Evolutionary conservation across 2,888 invertebrate genomes (phyloP).

Genomic region (Opisthograptis luteolata): DNA sequence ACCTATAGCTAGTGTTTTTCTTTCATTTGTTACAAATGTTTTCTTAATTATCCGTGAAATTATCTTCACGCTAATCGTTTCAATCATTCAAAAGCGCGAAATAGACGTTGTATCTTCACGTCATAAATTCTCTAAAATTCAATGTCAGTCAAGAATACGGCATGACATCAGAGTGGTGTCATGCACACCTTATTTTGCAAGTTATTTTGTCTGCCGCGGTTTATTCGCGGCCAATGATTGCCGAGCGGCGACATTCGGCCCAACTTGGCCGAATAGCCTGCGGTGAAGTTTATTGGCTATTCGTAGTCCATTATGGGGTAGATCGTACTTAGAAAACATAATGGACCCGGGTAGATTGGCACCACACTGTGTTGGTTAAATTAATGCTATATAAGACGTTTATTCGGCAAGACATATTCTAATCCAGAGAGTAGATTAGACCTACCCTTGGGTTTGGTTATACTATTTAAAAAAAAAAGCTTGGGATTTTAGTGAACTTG

Average conservation of each 20-base stretch:
- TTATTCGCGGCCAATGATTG: slow-evolving; percentile 12
- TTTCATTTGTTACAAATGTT: no score
- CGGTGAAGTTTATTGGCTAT: slow-evolving; percentile 8
- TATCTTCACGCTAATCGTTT: background rate
- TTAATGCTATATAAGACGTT: background rate
- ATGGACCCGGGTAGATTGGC: background rate
- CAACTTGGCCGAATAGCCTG: background rate
- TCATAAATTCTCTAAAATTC: slow-evolving; percentile 2
- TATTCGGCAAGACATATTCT: no score
- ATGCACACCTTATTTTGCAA: slow-evolving; percentile 21
- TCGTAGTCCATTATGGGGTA: background rate
- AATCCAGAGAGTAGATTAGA: no score
- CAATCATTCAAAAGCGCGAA: background rate
- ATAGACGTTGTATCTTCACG: slow-evolving; percentile 6
- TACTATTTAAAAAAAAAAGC: no score
- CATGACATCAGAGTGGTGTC: slow-evolving; percentile 28
- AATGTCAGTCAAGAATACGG: slow-evolving; percentile 14
- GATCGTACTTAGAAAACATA: background rate
- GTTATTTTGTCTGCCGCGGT: slow-evolving; percentile 3
- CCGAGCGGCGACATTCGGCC: background rate
- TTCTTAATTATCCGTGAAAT: slow-evolving; percentile 5
- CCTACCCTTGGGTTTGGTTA: no score
- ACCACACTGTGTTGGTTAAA: background rate
- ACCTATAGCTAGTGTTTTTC: no score
- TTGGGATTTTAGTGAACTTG: no score